A percentile compares a stretch with the other conserved stretches of the same genome.
Evolutionary conservation across 2,888 invertebrate species (phyloP).

Genomic region (Eurois occulta): DNA sequence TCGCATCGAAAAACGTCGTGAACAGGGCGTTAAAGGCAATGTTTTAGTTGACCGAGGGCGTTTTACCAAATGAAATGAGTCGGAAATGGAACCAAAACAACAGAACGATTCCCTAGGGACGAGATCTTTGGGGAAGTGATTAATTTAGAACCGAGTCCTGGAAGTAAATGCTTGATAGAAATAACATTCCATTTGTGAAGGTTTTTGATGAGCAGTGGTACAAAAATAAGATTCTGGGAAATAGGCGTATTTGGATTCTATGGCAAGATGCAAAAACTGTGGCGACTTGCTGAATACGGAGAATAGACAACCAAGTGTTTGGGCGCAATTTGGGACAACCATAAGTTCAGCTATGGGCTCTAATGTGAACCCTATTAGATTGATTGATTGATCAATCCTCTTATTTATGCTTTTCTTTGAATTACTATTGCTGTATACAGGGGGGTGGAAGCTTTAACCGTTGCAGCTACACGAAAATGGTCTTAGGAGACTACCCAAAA

Average conservation of each 20-base stretch:
- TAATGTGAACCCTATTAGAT: neutral
- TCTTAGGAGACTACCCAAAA: too few relatives aligned
- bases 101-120: conserved; percentile 10
- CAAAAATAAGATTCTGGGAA: neutral
- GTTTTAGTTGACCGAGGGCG: conserved; percentile 42
- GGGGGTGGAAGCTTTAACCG: too few relatives aligned
- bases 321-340: neutral
- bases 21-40: conserved; percentile 1
- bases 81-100: conserved; percentile 38
- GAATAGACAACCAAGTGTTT: neutral
- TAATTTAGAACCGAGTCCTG: conserved; percentile 4
- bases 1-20: neutral
- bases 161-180: neutral
- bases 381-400: too few relatives aligned
- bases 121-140: neutral
- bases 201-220: neutral
- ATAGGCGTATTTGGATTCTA: neutral
- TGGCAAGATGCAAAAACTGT: neutral
- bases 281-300: neutral
- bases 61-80: conserved; percentile 45
- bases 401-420: too few relatives aligned
- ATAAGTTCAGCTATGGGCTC: neutral
- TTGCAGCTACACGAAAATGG: too few relatives aligned
- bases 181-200: neutral
- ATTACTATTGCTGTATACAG: too few relatives aligned